Base-by-base conservation (phyloP, 2,888 invertebrate species). In the Microctonus aethiopoides region DNA sequence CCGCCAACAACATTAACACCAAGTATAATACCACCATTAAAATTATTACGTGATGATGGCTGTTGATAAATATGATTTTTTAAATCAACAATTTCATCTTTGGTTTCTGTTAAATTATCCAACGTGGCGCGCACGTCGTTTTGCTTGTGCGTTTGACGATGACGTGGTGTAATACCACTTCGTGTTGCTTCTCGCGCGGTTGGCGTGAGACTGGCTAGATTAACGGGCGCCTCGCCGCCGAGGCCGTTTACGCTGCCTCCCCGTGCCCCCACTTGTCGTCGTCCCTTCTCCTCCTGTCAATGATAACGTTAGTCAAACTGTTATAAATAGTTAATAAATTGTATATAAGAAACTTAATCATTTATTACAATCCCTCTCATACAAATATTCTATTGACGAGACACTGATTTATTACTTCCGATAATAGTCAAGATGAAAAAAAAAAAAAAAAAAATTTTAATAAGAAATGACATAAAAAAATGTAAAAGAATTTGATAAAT, bases 181-280 rank as follows among this genome's bases (percentile, higher is more conserved):
- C 84, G 82, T 83, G 81, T 79, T 82, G 80, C 78, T 81, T 85
- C 85, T 81, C 84, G 85, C 84, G 84, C 82, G 76, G 79, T 80
- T 79, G 83, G 83, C 84, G 85, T 83, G 82, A 84, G 81, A 85
- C 85, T 85, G 84, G 82, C 79, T 75, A 82, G 81, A 83, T 84
- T 82, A 81, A 81, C 81, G 81, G 82, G 79, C 82, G 82, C 79
- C 80, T 83, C 84, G 74, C 80, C 81, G 75, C 79, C 81, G 71
- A 79, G 78, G 54, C 73, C 77, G 65, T 72, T 76, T 70, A 77
- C 81, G 72, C 16, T 46, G 7, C 46, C 46, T 2, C 78, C 80
- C 66, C 75, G 63, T 77, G 77, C 72, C 83, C 80, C 78, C 78
- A 81, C 78, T 80, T 83, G 81, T 73, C 83, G 80, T 70, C 78